A percentile compares a stretch with the other conserved stretches of the same genome.
phyloP scores from a whole-genome alignment of 2,113 vertebrate genomes.

The Phodopus roborovskii region DNA sequence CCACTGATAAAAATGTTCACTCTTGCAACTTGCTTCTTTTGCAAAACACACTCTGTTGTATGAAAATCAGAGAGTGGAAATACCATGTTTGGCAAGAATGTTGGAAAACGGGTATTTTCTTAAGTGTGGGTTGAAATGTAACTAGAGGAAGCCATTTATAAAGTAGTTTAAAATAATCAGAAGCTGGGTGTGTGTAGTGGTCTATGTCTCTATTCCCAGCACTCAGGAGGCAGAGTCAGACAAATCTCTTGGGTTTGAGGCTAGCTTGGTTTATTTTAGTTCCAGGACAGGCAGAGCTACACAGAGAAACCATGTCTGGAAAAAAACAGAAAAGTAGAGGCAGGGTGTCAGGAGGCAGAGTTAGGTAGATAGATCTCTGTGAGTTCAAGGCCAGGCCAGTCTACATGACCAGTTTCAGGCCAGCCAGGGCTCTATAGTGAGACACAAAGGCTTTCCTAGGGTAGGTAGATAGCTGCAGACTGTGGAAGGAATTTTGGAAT shows the following conservation, averaged over 20 bases:
- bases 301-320: neutral
- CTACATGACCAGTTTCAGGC: neutral
- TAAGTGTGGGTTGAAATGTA: neutral
- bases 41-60: neutral
- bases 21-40: neutral
- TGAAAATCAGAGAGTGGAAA: neutral
- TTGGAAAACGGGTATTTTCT: neutral
- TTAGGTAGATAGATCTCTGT: neutral
- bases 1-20: neutral
- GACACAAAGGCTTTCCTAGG: neutral
- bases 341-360: neutral
- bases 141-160: neutral
- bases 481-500: neutral
- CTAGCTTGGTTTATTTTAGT: neutral
- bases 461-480: neutral
- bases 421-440: neutral
- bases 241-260: neutral
- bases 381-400: neutral
- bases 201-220: neutral
- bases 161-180: neutral
- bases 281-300: neutral
- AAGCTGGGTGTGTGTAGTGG: neutral
- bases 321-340: neutral
- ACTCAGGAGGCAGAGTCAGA: neutral
- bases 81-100: neutral